A percentile compares a stretch with the other conserved stretches of the same genome.
Evolutionary conservation across 1,140 invertebrate genomes (phyloP).

Genomic region (Anagrus nilaparvatae): DNA sequence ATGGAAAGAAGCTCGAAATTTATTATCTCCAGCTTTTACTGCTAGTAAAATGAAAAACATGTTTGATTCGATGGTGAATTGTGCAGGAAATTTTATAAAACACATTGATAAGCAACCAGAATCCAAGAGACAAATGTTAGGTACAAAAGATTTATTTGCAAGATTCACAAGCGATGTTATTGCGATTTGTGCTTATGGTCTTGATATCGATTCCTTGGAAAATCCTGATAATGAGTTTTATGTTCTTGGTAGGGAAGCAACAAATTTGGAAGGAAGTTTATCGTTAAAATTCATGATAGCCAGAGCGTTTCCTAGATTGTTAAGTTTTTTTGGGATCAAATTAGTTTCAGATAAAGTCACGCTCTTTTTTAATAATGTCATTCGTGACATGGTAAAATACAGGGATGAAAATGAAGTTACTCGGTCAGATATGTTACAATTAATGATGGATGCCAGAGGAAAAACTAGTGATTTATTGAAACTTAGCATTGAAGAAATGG

Average conservation of each 20-base stretch:
- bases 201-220: slow-evolving; percentile 17
- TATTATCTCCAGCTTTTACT: slow-evolving; percentile 34
- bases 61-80: slow-evolving; percentile 26
- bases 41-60: slow-evolving; percentile 31
- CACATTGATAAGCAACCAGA: background rate
- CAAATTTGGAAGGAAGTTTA: slow-evolving; percentile 1
- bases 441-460: slow-evolving; percentile 38
- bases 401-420: slow-evolving; percentile 37
- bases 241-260: background rate
- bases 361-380: slow-evolving; percentile 29
- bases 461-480: no score
- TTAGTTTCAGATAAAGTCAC: background rate
- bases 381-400: slow-evolving; percentile 38
- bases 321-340: background rate
- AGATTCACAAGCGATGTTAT: slow-evolving; percentile 40
- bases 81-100: slow-evolving; percentile 11
- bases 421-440: slow-evolving; percentile 43
- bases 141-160: slow-evolving; percentile 36
- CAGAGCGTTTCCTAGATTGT: background rate
- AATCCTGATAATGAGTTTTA: slow-evolving; percentile 7
- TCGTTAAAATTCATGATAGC: background rate
- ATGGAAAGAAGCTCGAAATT: slow-evolving; percentile 32
- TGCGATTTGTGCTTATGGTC: slow-evolving; percentile 35
- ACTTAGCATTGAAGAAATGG: slow-evolving; percentile 29
- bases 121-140: slow-evolving; percentile 14